Percentiles rank a stretch among this genome's conserved stretches.
Conservation (phyloP, 2,888 invertebrate genomes). For the Yponomeuta malinellus region DNA sequence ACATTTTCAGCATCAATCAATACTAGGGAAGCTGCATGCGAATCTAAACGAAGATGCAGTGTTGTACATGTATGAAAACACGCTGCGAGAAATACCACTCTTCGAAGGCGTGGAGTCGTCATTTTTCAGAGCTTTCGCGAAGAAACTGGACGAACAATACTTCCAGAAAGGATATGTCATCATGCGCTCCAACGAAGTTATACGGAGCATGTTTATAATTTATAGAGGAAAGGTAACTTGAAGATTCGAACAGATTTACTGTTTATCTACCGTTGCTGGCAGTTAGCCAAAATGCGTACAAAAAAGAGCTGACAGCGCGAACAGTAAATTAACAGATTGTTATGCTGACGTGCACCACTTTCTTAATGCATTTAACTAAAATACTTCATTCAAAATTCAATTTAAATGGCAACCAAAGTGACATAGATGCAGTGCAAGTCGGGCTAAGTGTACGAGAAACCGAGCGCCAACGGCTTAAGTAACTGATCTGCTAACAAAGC, state of each 20-base stretch:
- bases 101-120: conserved; percentile 71
- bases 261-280: too few relatives aligned
- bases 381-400: too few relatives aligned
- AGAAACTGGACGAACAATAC: conserved; percentile 58
- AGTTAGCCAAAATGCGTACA: too few relatives aligned
- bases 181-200: conserved; percentile 60
- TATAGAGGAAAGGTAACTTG: conserved; percentile 61
- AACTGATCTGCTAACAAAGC: too few relatives aligned
- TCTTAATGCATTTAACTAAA: too few relatives aligned
- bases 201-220: conserved; percentile 60
- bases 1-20: conserved; percentile 53
- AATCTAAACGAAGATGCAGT: conserved; percentile 73
- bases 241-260: background rate
- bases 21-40: conserved; percentile 67
- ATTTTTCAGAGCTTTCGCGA: conserved; percentile 72
- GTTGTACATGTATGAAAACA: conserved; percentile 70
- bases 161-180: conserved; percentile 67
- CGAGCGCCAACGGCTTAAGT: too few relatives aligned
- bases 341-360: too few relatives aligned
- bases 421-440: too few relatives aligned
- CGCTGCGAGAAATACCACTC: conserved; percentile 67
- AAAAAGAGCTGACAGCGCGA: too few relatives aligned
- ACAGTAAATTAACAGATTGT: too few relatives aligned
- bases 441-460: too few relatives aligned
- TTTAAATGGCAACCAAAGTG: too few relatives aligned